A percentile compares a stretch with the other conserved stretches of the same genome.
phyloP scores from a whole-genome alignment of 2,888 invertebrate genomes.

The Agriopis aurantiaria region DNA sequence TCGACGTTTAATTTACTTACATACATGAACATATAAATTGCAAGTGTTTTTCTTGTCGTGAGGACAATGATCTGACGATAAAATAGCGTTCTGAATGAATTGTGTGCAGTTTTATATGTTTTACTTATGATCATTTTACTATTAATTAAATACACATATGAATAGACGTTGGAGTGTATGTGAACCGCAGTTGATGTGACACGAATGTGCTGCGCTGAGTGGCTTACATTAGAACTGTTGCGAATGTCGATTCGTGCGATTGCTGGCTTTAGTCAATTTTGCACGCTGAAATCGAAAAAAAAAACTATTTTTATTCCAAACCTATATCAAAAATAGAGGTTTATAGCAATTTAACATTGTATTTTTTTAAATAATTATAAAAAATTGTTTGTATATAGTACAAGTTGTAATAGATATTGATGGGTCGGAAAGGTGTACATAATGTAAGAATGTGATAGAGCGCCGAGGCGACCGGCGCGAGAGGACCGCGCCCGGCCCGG shows the following conservation, averaged over 20 bases:
- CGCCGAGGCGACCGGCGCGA: background rate
- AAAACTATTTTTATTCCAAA: slow-evolving; percentile 82
- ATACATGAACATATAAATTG: slow-evolving; percentile 59
- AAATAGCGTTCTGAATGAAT: slow-evolving; percentile 61
- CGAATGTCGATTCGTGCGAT: slow-evolving; percentile 65
- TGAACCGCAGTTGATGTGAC: slow-evolving; percentile 63
- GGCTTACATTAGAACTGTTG: slow-evolving; percentile 67
- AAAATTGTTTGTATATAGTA: slow-evolving; percentile 86
- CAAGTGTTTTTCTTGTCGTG: slow-evolving; percentile 65
- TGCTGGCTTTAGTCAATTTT: slow-evolving; percentile 81
- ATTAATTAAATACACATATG: slow-evolving; percentile 47
- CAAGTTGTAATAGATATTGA: slow-evolving; percentile 80
- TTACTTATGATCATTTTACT: slow-evolving; percentile 58
- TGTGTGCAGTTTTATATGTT: slow-evolving; percentile 70
- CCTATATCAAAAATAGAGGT: slow-evolving; percentile 80
- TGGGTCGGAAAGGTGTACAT: slow-evolving; percentile 79
- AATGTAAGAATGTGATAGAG: slow-evolving; percentile 71
- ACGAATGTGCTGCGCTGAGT: slow-evolving; percentile 55
- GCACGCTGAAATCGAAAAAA: slow-evolving; percentile 73
- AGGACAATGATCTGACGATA: slow-evolving; percentile 74
- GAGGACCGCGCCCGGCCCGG: background rate
- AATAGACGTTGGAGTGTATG: slow-evolving; percentile 64
- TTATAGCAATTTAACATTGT: slow-evolving; percentile 81
- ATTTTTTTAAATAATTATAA: slow-evolving; percentile 75
- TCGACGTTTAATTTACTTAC: slow-evolving; percentile 70